Conservation (phyloP, 2,888 invertebrate genomes). For the Drosophila histrio region DNA sequence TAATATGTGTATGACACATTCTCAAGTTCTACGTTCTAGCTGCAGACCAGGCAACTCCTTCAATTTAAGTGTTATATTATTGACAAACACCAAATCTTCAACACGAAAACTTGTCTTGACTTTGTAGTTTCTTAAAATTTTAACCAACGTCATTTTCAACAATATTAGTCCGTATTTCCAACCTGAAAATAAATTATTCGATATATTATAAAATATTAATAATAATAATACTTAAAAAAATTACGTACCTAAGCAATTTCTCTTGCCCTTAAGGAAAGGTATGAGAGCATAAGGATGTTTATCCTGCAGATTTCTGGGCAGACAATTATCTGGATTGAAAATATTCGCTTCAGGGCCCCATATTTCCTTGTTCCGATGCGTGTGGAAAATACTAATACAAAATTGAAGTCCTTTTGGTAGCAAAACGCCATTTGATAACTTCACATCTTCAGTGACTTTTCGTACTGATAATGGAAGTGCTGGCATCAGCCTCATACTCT, state of each 20-base stretch:
- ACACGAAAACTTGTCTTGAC: slow-evolving; percentile 71
- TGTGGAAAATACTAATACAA: slow-evolving; percentile 69
- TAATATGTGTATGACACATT: too few relatives aligned
- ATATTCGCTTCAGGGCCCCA: slow-evolving; percentile 79
- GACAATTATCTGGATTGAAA: slow-evolving; percentile 82
- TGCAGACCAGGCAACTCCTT: slow-evolving; percentile 59
- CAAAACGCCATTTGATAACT: slow-evolving; percentile 66
- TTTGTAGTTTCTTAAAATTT: slow-evolving; percentile 72
- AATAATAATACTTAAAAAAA: background rate
- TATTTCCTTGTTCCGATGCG: slow-evolving; percentile 74
- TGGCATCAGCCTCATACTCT: slow-evolving; percentile 78
- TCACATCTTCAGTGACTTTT: slow-evolving; percentile 56
- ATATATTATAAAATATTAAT: background rate
- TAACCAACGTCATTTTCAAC: slow-evolving; percentile 69
- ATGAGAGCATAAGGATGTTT: slow-evolving; percentile 80
- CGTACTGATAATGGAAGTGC: slow-evolving; percentile 68
- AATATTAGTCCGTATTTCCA: slow-evolving; percentile 72
- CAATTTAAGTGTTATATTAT: slow-evolving; percentile 68
- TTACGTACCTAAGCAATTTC: slow-evolving; percentile 78
- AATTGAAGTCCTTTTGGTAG: slow-evolving; percentile 73
- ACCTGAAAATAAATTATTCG: slow-evolving; percentile 47
- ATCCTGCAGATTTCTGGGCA: slow-evolving; percentile 70
- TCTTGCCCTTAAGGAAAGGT: slow-evolving; percentile 80
- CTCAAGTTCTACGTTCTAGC: slow-evolving; percentile 50
- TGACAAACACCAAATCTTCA: slow-evolving; percentile 70